These are phyloP conservation scores for Prochilodus magdalenae DNA, from an alignment of 2,113 vertebrate species.

Conservation along the genomic window DNA sequence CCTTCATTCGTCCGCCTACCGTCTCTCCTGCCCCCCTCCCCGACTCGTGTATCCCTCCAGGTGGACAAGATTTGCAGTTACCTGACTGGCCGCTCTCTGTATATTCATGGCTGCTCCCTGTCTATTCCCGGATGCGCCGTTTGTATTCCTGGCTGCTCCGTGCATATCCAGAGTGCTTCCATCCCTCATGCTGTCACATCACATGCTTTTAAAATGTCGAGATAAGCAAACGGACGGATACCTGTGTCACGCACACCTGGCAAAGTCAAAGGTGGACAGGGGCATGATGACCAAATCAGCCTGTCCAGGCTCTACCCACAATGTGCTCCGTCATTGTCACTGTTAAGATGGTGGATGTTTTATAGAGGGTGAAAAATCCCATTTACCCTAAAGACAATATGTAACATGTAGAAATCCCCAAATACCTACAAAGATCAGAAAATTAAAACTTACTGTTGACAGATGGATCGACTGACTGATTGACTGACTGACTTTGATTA, in stretches of 20 bases:
- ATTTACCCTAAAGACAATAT: no score
- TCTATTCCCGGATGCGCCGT: background rate
- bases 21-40: background rate
- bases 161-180: background rate
- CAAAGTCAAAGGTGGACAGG: background rate
- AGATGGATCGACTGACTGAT: no score
- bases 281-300: background rate
- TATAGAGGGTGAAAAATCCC: no score
- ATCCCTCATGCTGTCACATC: background rate
- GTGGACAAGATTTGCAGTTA: background rate
- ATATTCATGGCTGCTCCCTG: background rate
- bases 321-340: background rate
- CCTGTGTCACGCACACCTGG: background rate
- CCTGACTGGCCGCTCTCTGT: background rate
- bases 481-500: no score
- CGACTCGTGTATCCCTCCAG: background rate
- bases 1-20: conserved; percentile 12
- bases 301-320: background rate
- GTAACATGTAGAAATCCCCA: background rate
- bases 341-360: background rate
- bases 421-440: no score
- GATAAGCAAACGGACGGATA: background rate
- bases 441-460: no score
- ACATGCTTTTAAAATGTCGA: background rate
- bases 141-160: background rate